These are phyloP conservation scores for Peromyscus aztecus DNA, from an alignment of 2,797 vertebrate species.

Conservation along the genomic window DNA sequence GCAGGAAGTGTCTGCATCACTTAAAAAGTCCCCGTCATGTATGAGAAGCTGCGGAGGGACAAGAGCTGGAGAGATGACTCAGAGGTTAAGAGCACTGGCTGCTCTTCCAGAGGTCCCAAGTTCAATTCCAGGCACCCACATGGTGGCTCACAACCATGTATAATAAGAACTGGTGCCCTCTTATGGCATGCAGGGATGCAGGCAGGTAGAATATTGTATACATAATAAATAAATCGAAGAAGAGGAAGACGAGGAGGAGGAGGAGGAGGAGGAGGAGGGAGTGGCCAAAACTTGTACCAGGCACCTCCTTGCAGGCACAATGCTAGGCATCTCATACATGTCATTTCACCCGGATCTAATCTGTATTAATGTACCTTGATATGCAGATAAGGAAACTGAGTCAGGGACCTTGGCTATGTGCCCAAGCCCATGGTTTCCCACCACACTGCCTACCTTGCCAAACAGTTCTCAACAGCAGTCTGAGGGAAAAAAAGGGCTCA, in stretches of 20 bases:
- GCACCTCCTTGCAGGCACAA: not conserved
- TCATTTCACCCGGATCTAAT: not conserved
- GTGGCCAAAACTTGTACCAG: not conserved
- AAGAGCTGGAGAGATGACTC: not conserved
- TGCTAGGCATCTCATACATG: not conserved
- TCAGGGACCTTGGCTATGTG: not conserved
- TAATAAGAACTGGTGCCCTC: not conserved
- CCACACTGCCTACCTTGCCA: not conserved
- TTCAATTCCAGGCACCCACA: not conserved
- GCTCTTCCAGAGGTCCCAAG: not conserved
- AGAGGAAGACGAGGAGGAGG: accelerated
- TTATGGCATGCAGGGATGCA: not conserved
- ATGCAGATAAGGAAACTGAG: not conserved
- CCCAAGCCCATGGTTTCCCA: not conserved
- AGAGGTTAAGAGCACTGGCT: not conserved
- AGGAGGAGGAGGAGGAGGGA: accelerated
- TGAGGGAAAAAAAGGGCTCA: not conserved
- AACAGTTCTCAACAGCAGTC: not conserved
- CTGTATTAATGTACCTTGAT: no score
- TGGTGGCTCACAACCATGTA: not conserved
- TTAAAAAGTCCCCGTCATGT: not conserved
- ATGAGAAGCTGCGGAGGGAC: not conserved
- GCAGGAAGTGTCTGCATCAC: not conserved
- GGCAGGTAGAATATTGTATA: not conserved
- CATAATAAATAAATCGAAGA: no score